Evolutionary conservation across 2,113 vertebrate species (phyloP).

Genomic region (Ranitomeya variabilis): DNA sequence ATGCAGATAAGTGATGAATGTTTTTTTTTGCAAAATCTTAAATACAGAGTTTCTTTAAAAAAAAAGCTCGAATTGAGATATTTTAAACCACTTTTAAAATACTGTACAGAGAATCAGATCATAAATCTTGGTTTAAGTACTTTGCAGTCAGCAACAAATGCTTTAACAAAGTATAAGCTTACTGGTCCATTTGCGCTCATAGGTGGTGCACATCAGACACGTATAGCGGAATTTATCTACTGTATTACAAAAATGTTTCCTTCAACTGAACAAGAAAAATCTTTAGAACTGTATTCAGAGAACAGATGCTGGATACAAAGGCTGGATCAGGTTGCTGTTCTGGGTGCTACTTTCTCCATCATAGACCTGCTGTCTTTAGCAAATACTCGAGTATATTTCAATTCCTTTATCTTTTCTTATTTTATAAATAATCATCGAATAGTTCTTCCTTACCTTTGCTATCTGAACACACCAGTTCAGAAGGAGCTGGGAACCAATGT

Average conservation of each 20-base stretch:
- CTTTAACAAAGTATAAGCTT: no score
- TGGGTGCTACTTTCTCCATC: background rate
- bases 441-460: constrained; percentile 83
- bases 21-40: no score
- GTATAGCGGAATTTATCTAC: background rate
- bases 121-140: no score
- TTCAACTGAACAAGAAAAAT: background rate
- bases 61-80: no score
- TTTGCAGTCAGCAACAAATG: no score
- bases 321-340: background rate
- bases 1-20: no score
- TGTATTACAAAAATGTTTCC: background rate
- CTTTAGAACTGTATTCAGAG: background rate
- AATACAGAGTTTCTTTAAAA: no score
- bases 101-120: no score
- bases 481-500: constrained; percentile 95
- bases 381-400: background rate
- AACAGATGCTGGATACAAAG: background rate
- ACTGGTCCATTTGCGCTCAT: no score
- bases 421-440: background rate
- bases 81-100: no score
- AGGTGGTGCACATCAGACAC: background rate
- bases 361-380: background rate
- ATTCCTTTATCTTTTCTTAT: background rate
- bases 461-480: constrained; percentile 99